Evolutionary conservation across 1,140 invertebrate species (phyloP), one percentile per base, ranked within the genome.

Genomic region (Drosophila burlai): DNA sequence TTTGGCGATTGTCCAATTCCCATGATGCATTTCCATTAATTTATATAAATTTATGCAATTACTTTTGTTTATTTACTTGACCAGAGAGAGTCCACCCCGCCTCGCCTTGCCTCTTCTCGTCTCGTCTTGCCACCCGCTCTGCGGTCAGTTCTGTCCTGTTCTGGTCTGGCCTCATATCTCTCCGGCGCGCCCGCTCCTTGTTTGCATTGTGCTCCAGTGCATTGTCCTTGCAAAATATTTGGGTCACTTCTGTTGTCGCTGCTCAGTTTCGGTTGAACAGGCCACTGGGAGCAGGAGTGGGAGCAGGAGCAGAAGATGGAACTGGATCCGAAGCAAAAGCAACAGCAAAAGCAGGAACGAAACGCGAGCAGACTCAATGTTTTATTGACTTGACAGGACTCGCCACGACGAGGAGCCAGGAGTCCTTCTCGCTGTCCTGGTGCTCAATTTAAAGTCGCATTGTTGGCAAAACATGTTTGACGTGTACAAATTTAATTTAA

Each of bases 401-500:
- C 80, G 83, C 77, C 80, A 83, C 73, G 11, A 45, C 34, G 15
- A 55, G 34, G 4, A 55, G 26, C 16, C 21, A 15, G 13, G 13
- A 49, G 46, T 31, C 52, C 5, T 16, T 16, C 36, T 57, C 50
- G 15, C 52, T 40, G 11, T 45, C 26, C 36, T 61, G 63, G 74
- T 46, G 65, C 81, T 79, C 84, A 89, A 89, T 89, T 89, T 90
- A 79, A 87, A 71, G 64, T 64, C 59, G 85, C 84, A 89, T 89
- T 89, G 84, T 90, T 81, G 87, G 67, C 78, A 64, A 90, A 85
- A 90, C 84, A 89, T 90, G 85, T 85, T 90, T 90, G 85, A 89
- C 85, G 85, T 90, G 85, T 89, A 89, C 85, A 90, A 89, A 90
- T 89, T 89, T 89, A 89, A 89, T 90, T 89, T 81, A 84, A 90